Percentiles rank a stretch among this genome's conserved stretches.
Conservation (phyloP, 2,888 invertebrate species). For the Drosophila nigritarsus region DNA sequence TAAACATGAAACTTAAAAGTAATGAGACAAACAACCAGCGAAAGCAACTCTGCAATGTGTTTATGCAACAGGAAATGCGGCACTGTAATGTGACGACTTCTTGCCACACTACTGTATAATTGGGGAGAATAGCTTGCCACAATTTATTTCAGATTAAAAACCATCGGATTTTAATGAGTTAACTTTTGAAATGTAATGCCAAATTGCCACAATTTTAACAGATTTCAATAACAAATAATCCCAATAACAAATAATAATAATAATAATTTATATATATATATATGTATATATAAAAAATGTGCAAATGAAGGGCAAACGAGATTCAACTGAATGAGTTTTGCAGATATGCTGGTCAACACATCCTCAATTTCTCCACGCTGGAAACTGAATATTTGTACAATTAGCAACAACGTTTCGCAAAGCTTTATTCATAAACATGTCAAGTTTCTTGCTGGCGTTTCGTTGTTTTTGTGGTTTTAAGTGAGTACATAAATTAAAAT, state of each 20-base stretch:
- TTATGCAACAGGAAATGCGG: conserved; percentile 40
- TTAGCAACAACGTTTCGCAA: conserved; percentile 7
- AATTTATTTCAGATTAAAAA: conserved; percentile 4
- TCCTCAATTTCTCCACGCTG: not conserved
- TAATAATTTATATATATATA: not conserved
- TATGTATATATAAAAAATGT: not conserved
- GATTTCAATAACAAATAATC: not conserved
- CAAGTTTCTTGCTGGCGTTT: conserved; percentile 43
- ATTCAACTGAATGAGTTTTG: not conserved
- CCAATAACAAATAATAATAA: not conserved
- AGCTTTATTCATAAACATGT: conserved; percentile 13
- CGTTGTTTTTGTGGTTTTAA: conserved; percentile 26
- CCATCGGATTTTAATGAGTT: conserved; percentile 4
- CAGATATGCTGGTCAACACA: not conserved
- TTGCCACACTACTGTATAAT: conserved; percentile 20
- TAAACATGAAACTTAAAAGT: conserved; percentile 48
- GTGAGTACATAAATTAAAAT: conserved; percentile 43
- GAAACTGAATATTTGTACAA: conserved; percentile 13
- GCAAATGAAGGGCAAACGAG: not conserved
- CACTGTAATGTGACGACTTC: conserved; percentile 23
- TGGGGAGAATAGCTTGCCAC: not conserved
- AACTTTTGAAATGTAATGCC: not conserved
- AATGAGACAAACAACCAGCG: conserved; percentile 48
- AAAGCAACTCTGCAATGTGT: conserved; percentile 19
- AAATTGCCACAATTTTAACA: not conserved